phyloP scores from a whole-genome alignment of 2,797 vertebrate species.

The Tapirus indicus region DNA sequence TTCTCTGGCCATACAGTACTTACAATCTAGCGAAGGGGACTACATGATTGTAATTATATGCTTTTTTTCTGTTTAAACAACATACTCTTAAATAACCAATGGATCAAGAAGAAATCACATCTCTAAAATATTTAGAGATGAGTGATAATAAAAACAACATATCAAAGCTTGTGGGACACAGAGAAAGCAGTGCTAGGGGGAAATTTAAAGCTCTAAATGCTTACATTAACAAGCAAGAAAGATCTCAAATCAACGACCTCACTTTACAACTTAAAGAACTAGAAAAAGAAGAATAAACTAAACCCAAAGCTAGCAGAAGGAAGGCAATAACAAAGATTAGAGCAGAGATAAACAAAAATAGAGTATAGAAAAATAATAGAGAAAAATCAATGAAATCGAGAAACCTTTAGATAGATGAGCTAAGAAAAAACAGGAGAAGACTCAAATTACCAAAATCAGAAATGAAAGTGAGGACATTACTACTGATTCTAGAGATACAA shows the following conservation, averaged over 20 bases:
- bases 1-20: not conserved
- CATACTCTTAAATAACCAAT: not conserved
- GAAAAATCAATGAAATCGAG: not conserved
- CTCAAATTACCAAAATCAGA: not conserved
- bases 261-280: not conserved
- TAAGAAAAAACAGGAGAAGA: not conserved
- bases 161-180: not conserved
- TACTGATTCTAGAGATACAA: not conserved
- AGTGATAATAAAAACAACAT: not conserved
- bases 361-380: too few species aligned
- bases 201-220: not conserved
- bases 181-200: not conserved
- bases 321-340: too few species aligned
- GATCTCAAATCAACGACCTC: not conserved
- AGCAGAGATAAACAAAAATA: too few species aligned
- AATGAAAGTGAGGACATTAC: not conserved
- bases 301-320: not conserved
- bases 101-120: not conserved
- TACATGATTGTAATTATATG: not conserved
- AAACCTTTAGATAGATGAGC: not conserved
- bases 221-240: not conserved
- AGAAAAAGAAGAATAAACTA: not conserved
- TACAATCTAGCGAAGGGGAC: not conserved
- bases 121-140: not conserved
- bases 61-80: not conserved